phyloP scores from a whole-genome alignment of 2,888 invertebrate species.

The Polyploca ridens region DNA sequence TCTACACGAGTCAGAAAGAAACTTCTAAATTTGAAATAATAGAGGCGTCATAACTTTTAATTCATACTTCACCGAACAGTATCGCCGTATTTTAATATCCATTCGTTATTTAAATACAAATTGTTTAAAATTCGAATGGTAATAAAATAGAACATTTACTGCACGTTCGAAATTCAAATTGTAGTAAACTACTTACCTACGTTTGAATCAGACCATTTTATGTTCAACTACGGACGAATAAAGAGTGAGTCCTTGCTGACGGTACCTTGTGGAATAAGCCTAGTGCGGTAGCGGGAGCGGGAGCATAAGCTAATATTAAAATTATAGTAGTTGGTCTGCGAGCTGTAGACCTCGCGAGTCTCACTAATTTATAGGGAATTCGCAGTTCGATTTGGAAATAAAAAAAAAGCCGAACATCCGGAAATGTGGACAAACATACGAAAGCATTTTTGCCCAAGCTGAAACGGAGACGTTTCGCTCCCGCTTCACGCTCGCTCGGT shows the following conservation, averaged over 20 bases:
- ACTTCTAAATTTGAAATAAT: neutral
- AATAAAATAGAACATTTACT: neutral
- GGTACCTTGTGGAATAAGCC: neutral
- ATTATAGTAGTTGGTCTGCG: too few relatives aligned
- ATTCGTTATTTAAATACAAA: neutral
- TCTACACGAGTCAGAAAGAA: neutral
- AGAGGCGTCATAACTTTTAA: neutral
- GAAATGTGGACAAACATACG: too few relatives aligned
- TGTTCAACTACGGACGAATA: conserved; percentile 22
- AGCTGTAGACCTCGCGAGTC: too few relatives aligned
- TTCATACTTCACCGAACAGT: neutral
- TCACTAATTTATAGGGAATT: too few relatives aligned
- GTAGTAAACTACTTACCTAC: conserved; percentile 19
- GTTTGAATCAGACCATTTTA: conserved; percentile 21
- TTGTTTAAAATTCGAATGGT: neutral
- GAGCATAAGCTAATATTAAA: too few relatives aligned
- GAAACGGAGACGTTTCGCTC: too few relatives aligned
- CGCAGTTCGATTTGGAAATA: too few relatives aligned
- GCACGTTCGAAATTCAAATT: neutral
- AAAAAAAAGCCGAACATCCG: too few relatives aligned
- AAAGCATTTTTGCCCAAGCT: too few relatives aligned
- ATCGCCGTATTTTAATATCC: neutral
- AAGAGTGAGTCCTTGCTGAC: conserved; percentile 18
- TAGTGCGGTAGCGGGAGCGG: neutral
- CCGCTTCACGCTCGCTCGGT: too few relatives aligned